Base-by-base conservation (phyloP, 2,797 vertebrate genomes). In the Natrix natrix region DNA sequence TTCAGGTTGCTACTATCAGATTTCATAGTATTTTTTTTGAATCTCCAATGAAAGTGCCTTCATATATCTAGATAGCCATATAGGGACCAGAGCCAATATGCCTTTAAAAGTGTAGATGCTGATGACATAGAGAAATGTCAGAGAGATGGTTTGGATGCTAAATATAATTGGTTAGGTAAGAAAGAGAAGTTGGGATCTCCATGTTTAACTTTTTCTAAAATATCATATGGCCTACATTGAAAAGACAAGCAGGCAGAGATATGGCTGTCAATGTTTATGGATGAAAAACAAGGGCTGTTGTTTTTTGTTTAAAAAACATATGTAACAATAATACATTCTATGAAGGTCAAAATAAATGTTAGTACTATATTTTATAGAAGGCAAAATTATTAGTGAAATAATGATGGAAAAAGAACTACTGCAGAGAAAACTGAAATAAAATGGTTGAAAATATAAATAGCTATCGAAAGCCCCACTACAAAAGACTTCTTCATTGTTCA, bases 161-260 rank as follows among this genome's bases (percentile, higher is more conserved):
- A 89, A 91, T 93, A 89, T 93, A 93, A 59, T 54, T 60, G 66
- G 59, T 93, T 91, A 89, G 92, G 92, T 91, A 91, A 91, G 90
- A 91, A 91, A 91, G 55, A 57, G 60, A 93, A 74, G 57, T 17
- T 88, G 90, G 90, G 52, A 43, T 59, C 57, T 91, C 86, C 86
- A 61, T 55, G 48, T 87, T 63, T 83, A 56, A 59, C 57, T 93
- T 91, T 89, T 26, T 91, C 90, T 93, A 93, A 93, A 86, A 93
- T 91, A 93, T 56, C n/a, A 56, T 57, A 56, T 61, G 55, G 61
- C 48, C n/a, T 26, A 89, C 37, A 89, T 60, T 52, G 24, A 57
- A 48, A 43, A 52, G 83, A 17, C 74, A 43, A 63, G 24, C 66
- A 55, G 10, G 22, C 17, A 93, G 28, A 26, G 8, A 8, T 26